phyloP scores from a whole-genome alignment of 2,888 invertebrate genomes.

The Drosophila heteroneura region DNA sequence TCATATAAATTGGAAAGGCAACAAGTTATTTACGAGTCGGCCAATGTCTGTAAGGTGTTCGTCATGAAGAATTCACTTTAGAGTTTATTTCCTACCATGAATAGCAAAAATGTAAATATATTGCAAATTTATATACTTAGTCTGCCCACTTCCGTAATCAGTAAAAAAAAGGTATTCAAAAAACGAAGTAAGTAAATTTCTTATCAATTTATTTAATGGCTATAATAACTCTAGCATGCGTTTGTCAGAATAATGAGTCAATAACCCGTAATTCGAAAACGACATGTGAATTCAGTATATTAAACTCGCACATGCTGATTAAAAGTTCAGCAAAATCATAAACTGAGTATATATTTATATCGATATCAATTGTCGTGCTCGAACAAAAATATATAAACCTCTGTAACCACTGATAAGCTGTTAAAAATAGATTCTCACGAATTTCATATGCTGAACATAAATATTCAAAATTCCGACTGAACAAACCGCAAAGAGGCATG shows the following conservation, averaged over 20 bases:
- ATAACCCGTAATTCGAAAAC: not conserved
- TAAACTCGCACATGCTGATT: conserved; percentile 17
- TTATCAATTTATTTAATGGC: not conserved
- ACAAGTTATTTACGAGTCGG: conserved; percentile 2
- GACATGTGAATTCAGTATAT: not conserved
- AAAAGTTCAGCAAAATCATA: conserved; percentile 16
- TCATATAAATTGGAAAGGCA: conserved; percentile 9
- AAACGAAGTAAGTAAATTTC: not conserved
- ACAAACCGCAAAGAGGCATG: not conserved
- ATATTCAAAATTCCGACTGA: not conserved
- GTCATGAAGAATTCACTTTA: not conserved
- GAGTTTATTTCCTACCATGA: not conserved
- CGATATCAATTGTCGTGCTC: not conserved
- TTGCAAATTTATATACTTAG: not conserved
- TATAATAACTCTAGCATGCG: not conserved
- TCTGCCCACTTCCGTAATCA: not conserved
- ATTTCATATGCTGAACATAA: conserved; percentile 4
- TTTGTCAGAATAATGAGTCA: conserved; percentile 2
- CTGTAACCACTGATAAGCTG: conserved; percentile 24
- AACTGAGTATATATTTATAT: not conserved
- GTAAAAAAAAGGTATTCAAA: not conserved
- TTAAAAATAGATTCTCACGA: not conserved
- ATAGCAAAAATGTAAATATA: not conserved
- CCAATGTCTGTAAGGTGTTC: not conserved
- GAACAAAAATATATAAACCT: not conserved